Evolutionary conservation across 2,113 vertebrate genomes (phyloP), one percentile per base, ranked within the genome.

Genomic region (Bostrychus sinensis): DNA sequence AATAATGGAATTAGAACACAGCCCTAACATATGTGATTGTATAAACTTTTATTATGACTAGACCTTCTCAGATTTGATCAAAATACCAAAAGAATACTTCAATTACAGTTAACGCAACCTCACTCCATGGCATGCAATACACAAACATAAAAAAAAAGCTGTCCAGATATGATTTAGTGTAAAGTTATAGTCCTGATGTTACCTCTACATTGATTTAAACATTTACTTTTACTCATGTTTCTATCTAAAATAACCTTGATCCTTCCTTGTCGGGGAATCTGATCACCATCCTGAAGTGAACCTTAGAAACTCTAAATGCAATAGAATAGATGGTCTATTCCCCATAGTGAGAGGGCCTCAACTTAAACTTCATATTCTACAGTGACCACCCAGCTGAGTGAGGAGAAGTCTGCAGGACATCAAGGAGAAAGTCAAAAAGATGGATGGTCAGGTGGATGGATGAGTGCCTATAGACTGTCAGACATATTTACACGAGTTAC

Each of bases 251-350:
- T 63, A 58, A 57, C 57, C 58, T 43, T 17, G 45, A 43, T 68
- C 55, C 66, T 75, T 75, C 68, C 50, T 80, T 61, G 78, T 82
- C 48, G 55, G 66, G 67, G 76, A 91, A 84, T 43, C 39, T 81
- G 84, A 85, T 88, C 88, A 56, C 26, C 86, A n/a, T 91, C 73
- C 60, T 91, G 87, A 91, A 87, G 72, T 26, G 81, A 14, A 80
- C 72, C 81, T 75, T 69, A 61, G 64, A 88, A 76, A 77, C 72
- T 76, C 63, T 83, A 86, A 91, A n/a, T n/a, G n/a, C n/a, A n/a
- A n/a, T 88, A 84, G 81, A 78, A 89, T 82, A 81, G 56, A 77
- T 53, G 86, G 83, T 82, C 71, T 87, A 88, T 85, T 92, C 93
- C 89, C 81, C 81, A n/a, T 85, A 73, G 68, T 32, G 89, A 91